Conservation (phyloP, 2,888 invertebrate genomes). For the Rambutsinella grinnellia region DNA sequence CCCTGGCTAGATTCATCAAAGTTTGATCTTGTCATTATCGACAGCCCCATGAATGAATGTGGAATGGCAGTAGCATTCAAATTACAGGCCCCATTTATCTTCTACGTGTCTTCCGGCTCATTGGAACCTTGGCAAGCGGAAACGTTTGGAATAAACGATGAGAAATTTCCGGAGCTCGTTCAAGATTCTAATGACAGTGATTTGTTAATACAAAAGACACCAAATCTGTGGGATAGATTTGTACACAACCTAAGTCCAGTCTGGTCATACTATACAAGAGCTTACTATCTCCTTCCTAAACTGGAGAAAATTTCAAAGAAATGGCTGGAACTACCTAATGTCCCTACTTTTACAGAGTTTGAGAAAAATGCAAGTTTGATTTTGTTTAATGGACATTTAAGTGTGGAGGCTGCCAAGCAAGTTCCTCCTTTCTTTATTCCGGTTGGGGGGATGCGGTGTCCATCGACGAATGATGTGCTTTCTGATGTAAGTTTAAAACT, state of each 20-base stretch:
- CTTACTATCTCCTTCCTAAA: conserved; percentile 45
- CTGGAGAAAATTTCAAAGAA: conserved; percentile 52
- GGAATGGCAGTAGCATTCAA: conserved; percentile 47
- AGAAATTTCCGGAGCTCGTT: conserved; percentile 36
- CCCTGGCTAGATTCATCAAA: conserved; percentile 40
- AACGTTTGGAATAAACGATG: conserved; percentile 39
- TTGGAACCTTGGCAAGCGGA: conserved; percentile 57
- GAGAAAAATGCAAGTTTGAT: conserved; percentile 51
- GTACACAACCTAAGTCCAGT: conserved; percentile 39
- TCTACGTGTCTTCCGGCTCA: conserved; percentile 38
- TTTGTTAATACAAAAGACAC: neutral
- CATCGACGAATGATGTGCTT: conserved; percentile 27
- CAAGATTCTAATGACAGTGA: neutral
- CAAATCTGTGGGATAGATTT: conserved; percentile 35
- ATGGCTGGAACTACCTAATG: conserved; percentile 36
- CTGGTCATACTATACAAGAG: conserved; percentile 37
- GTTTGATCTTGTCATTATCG: conserved; percentile 53
- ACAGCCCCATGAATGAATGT: conserved; percentile 56
- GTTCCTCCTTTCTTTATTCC: conserved; percentile 48
- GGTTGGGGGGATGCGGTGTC: conserved; percentile 46
- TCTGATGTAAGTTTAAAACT: conserved; percentile 24
- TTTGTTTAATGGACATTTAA: conserved; percentile 44
- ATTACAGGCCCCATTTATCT: conserved; percentile 35
- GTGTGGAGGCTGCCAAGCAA: conserved; percentile 38
- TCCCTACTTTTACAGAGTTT: conserved; percentile 46